Base-by-base conservation (phyloP, 2,888 invertebrate genomes). In the Toxonevra muliebris region DNA sequence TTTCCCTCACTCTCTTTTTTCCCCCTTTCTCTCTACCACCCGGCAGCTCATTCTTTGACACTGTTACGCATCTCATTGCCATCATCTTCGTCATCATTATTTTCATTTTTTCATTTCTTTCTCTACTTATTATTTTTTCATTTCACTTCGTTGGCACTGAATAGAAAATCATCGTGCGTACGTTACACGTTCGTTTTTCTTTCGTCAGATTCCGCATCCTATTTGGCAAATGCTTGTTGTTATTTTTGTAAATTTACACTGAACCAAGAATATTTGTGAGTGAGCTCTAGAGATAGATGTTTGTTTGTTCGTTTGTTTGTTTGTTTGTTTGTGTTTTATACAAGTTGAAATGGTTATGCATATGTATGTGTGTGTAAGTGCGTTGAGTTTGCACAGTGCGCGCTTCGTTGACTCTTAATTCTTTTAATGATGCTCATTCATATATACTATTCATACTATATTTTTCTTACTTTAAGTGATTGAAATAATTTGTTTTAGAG, bases 281-380 rank as follows among this genome's bases (percentile, higher is more conserved):
- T 50, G 10, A 17, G 42, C 57, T 30, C 30, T 30, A 30, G 30
- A 30, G 30, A 30, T 4, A 30, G 30, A 17, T 72, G 75, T 74
- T 72, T 72, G 68, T 68, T 74, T 69, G 66, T 70, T 72, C 62
- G 19, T 43, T 57, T 10, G 17, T 52, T 53, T 9, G 15, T 41
- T 13, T 54, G 58, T 53, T 50, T 59, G 55, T 55, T 30, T 30
- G 30, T 30, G 30, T 30, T 30, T 30, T 30, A 41, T 55, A 53
- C 63, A 13, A 17, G 19, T 43, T 61, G 19, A 30, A n/a, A n/a
- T n/a, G n/a, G 2, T 30, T 30, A 30, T 8, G 12, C 20, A 11
- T 45, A 12, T 41, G n/a, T 41, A 17, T 57, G 13, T 41, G 52
- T 58, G 8, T 58, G 52, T 20, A 48, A 45, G 45, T 13, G 45